Evolutionary conservation across 23 tunicate species (phyloP).

Genomic region (Trididemnum nubilum): DNA sequence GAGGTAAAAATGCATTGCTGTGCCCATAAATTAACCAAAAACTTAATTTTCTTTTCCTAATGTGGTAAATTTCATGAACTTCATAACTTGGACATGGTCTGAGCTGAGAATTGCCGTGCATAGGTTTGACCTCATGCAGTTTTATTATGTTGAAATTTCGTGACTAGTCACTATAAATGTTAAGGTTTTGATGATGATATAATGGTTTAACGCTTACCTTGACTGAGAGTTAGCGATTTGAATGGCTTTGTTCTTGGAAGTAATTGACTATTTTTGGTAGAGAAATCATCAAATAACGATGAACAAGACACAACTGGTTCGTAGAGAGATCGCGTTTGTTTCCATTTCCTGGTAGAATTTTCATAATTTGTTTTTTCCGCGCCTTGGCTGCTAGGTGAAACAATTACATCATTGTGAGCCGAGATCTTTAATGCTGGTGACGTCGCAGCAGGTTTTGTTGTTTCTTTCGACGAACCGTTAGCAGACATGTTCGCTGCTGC

Average conservation of each 20-base stretch:
- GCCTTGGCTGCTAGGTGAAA: not conserved
- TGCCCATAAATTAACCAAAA: too few species aligned
- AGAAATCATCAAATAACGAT: not conserved
- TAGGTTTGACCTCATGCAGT: too few species aligned
- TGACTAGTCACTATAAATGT: not conserved
- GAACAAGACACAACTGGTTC: not conserved
- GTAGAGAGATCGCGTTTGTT: not conserved
- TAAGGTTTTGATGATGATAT: not conserved
- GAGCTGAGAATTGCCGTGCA: too few species aligned
- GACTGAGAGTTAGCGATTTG: constrained; percentile 19
- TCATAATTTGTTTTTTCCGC: constrained; percentile 4
- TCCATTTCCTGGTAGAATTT: not conserved
- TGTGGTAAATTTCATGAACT: too few species aligned
- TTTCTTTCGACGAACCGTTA: not conserved
- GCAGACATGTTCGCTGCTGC: not conserved
- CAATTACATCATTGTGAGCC: not conserved
- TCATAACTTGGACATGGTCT: too few species aligned
- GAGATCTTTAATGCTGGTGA: too few species aligned
- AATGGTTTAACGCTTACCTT: constrained; percentile 21
- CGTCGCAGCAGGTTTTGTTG: too few species aligned
- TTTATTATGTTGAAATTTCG: not conserved
- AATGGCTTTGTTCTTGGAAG: constrained; percentile 1
- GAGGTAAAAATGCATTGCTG: too few species aligned
- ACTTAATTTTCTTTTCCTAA: too few species aligned
- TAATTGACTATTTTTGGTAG: not conserved